phyloP scores from a whole-genome alignment of 2,113 vertebrate species.

The Sciurus niger region DNA sequence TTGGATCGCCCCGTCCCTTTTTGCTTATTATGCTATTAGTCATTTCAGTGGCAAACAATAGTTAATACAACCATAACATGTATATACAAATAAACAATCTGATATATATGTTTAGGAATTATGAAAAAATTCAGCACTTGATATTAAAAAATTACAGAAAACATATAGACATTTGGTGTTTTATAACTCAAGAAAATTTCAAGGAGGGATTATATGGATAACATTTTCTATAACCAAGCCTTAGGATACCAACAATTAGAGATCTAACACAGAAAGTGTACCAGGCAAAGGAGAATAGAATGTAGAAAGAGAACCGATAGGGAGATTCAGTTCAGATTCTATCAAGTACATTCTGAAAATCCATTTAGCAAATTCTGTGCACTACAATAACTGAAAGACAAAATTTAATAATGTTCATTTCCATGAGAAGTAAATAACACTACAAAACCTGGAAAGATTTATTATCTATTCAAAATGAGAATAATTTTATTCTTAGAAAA shows the following conservation, averaged over 20 bases:
- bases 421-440: not conserved
- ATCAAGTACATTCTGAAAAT: conserved; percentile 52
- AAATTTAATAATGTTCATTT: conserved; percentile 46
- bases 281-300: not conserved
- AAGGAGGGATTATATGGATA: not conserved
- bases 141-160: not conserved
- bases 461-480: conserved; percentile 3
- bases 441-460: not conserved
- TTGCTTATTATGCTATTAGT: not conserved
- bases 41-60: not conserved
- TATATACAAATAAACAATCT: not conserved
- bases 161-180: not conserved
- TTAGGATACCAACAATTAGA: not conserved
- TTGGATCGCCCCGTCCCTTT: no score
- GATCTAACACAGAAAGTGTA: not conserved
- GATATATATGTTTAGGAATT: not conserved
- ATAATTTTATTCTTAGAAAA: conserved; percentile 31
- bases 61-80: not conserved
- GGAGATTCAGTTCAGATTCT: not conserved
- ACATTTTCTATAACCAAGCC: not conserved
- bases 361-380: not conserved
- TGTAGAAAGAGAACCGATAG: not conserved
- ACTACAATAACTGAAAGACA: not conserved
- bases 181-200: not conserved
- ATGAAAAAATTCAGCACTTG: not conserved